Evolutionary conservation across 2,113 vertebrate species (phyloP), one percentile per base, ranked within the genome.

Genomic region (Pachyramphus minor): DNA sequence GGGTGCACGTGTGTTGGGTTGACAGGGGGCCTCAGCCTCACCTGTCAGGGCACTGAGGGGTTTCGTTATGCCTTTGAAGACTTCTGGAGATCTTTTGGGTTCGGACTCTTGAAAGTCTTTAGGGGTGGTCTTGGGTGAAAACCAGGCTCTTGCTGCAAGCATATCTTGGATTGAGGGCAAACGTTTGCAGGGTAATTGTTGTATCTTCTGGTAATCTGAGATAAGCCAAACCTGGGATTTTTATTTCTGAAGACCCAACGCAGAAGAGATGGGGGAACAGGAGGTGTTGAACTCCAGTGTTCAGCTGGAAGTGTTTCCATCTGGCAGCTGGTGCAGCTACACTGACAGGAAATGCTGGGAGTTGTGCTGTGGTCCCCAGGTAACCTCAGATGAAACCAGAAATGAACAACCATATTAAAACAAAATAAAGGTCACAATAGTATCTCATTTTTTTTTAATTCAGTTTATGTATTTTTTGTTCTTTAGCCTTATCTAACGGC

Each of bases 281-380:
- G 66, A 82, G 37, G 11, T 55, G 0, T 2, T 62, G 60, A 66
- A 11, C 33, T 56, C 23, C 33, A 5, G 14, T 6, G 27, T 53
- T 71, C 31, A 42, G 30, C 63, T 6, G 1, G 6, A 28, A n/a
- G 23, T 27, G 23, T 49, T 60, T 45, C 53, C 1, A 0, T 25
- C 6, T 45, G 81, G 37, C n/a, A 21, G 9, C 55, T 63, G 24
- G 6, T 59, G 42, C 19, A 16, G 0, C 37, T 28, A 0, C 16
- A 1, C 33, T 24, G 33, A 4, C 8, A 11, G 28, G 31, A 42
- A 78, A 35, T 39, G 33, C 28, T 58, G 19, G 11, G n/a, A 49
- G n/a, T 25, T 84, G 31, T 74, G 37, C 66, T 58, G 1, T 50
- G 33, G 5, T 84, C 33, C 33, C 44, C 39, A 41, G 50, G 37